A percentile compares a stretch with the other conserved stretches of the same genome.
Conservation (phyloP, 2,113 vertebrate species). For the Nipponia nippon region DNA sequence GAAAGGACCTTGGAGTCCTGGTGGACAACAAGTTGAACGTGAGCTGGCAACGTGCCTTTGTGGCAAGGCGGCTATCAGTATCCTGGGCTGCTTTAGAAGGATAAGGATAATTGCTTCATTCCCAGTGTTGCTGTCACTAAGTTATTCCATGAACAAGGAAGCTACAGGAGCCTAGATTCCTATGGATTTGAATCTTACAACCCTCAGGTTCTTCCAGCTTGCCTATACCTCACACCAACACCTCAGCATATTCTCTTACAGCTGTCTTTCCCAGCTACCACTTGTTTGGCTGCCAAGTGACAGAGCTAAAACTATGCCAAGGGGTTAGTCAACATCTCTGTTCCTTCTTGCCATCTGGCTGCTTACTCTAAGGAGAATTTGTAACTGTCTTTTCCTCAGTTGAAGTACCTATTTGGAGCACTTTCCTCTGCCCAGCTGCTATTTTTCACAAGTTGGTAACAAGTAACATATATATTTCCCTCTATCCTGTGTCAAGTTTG, state of each 20-base stretch:
- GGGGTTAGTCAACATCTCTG: not conserved
- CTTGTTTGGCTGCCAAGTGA: not conserved
- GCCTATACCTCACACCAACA: not conserved
- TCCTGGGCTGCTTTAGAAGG: not conserved
- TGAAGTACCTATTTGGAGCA: not conserved
- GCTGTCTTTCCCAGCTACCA: not conserved
- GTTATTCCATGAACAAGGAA: not conserved
- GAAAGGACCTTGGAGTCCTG: not conserved
- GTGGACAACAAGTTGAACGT: not conserved
- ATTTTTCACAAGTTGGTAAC: not conserved
- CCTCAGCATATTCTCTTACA: not conserved
- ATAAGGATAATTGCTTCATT: not conserved
- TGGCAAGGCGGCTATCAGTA: not conserved
- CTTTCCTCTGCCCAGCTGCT: not conserved
- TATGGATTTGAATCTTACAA: not conserved
- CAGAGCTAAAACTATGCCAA: not conserved
- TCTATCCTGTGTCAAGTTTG: not conserved
- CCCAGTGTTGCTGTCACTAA: not conserved
- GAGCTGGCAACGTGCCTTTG: not conserved
- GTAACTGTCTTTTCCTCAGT: not conserved
- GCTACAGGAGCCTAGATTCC: not conserved
- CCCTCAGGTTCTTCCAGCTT: not conserved
- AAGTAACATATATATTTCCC: not conserved
- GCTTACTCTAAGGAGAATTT: not conserved
- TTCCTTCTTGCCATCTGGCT: not conserved